Conservation (phyloP, 2,113 vertebrate species). For the Equus przewalskii region DNA sequence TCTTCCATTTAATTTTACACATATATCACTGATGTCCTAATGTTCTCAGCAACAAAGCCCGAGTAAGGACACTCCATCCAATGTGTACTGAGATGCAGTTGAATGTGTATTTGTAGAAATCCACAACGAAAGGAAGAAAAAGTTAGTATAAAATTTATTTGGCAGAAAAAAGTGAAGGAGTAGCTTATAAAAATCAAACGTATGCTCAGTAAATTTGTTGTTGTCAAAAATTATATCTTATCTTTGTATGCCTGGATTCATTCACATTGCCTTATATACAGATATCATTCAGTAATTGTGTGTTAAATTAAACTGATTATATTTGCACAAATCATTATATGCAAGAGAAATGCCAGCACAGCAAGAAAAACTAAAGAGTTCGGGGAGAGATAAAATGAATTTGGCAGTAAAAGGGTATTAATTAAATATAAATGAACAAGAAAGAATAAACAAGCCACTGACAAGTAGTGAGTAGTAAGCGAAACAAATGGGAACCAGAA, state of each 20-base stretch:
- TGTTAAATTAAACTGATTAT: constrained; percentile 34
- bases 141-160: background rate
- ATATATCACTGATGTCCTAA: fast-evolving
- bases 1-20: fast-evolving
- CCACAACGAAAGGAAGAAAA: background rate
- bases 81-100: fast-evolving
- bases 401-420: background rate
- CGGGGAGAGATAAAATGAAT: constrained; percentile 1
- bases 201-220: background rate
- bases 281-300: background rate
- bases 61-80: background rate
- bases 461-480: background rate
- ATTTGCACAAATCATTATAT: background rate
- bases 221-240: background rate
- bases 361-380: background rate
- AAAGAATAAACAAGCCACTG: constrained; percentile 11
- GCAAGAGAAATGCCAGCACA: background rate
- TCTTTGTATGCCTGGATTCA: background rate
- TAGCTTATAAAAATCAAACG: background rate
- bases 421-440: constrained; percentile 5
- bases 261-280: background rate
- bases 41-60: background rate
- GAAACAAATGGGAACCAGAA: background rate
- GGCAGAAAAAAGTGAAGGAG: background rate
- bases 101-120: fast-evolving